phyloP scores from a whole-genome alignment of 2,113 vertebrate species.

The Leptobrachium leishanense region DNA sequence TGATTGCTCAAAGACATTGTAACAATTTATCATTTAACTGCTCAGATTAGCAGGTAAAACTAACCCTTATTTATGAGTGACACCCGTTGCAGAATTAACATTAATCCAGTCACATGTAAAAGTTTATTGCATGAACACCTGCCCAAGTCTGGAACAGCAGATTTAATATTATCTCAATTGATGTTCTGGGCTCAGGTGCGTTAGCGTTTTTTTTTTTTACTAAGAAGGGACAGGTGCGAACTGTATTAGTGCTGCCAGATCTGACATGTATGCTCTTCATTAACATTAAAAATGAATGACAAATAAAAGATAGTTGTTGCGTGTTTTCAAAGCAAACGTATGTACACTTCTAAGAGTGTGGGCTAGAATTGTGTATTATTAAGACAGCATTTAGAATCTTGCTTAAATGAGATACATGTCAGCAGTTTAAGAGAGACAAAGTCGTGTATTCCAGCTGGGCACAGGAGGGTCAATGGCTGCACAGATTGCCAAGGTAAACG shows the following conservation, averaged over 20 bases:
- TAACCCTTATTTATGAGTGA: no score
- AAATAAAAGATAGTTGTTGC: not conserved
- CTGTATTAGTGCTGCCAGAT: slow-evolving; percentile 1
- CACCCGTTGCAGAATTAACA: not conserved
- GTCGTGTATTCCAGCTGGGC: slow-evolving; percentile 2
- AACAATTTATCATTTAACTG: no score
- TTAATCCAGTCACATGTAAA: not conserved
- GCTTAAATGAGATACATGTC: slow-evolving; percentile 11
- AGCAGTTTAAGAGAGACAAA: not conserved
- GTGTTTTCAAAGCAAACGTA: not conserved
- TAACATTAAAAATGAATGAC: not conserved
- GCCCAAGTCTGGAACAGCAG: not conserved
- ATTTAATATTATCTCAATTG: slow-evolving; percentile 10
- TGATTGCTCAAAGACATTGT: no score
- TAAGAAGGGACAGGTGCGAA: slow-evolving; percentile 4
- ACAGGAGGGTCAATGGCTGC: not conserved
- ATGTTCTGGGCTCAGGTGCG: not conserved
- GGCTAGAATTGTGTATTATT: not conserved
- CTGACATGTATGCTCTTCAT: not conserved
- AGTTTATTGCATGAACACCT: not conserved
- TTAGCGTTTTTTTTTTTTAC: not conserved
- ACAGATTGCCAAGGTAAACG: slow-evolving; percentile 3
- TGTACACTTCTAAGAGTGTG: not conserved
- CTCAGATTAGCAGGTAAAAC: no score
- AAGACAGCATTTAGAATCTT: slow-evolving; percentile 2